Evolutionary conservation across 2,113 vertebrate genomes (phyloP), one percentile per base, ranked within the genome.

Genomic region (Apteryx mantelli): DNA sequence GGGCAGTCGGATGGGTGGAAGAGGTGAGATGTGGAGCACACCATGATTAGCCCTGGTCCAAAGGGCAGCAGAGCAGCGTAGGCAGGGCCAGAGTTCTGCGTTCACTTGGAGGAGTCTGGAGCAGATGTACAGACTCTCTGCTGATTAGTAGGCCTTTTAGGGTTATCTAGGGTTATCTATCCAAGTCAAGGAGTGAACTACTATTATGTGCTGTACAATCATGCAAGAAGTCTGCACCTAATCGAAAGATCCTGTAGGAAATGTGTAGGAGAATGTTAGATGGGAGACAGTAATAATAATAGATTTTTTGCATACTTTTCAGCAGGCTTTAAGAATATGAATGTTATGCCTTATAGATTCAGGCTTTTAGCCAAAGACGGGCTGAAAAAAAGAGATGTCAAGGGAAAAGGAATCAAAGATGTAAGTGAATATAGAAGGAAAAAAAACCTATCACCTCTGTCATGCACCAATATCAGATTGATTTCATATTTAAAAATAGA

Each of bases 401-500:
- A n/a, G 9, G 15, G 70, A n/a, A 52, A 28, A 84, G 55, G 46
- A 90, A 80, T 74, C 44, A 70, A 50, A 94, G 44, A 30, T 7
- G 50, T 20, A 61, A 24, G 40, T 5, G 44, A 75, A 13, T 13
- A 11, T 8, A 19, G 71, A 77, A 91, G 21, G 53, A 15, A 85
- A 64, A 63, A 77, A 28, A 52, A 18, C 17, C 48, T 40, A 21
- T 42, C 19, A 42, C 8, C 5, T 89, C 44, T 88, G 40, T 40
- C 34, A 83, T 34, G 48, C 11, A 83, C 44, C 36, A 80, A 4
- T 40, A 91, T 83, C 50, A 70, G 75, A 80, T 78, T 88, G 88
- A 93, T 89, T 60, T 80, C 89, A 74, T 89, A 58, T 70, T 95
- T 94, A 85, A 77, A 30, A 96, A 86, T 3, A 83, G 66, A 22